Conservation (phyloP, 2,797 vertebrate species). For the Hylomyscus alleni region DNA sequence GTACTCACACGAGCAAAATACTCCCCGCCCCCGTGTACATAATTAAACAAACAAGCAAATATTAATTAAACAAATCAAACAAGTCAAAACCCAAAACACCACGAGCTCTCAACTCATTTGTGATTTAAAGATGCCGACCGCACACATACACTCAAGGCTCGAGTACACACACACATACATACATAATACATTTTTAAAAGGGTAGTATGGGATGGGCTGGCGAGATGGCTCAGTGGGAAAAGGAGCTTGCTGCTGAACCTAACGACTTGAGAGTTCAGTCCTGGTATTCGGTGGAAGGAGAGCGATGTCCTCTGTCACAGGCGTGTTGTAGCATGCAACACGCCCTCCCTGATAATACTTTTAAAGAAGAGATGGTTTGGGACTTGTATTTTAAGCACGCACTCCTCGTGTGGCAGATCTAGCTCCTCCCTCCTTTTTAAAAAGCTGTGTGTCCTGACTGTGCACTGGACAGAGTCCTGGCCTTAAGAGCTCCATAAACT, state of each 20-base stretch:
- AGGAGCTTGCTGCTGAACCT: not conserved
- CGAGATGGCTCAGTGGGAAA: not conserved
- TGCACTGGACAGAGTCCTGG: not conserved
- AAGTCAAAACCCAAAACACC: not conserved
- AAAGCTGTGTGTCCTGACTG: not conserved
- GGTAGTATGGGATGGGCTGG: not conserved
- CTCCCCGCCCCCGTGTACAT: not conserved
- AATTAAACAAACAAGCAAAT: not conserved
- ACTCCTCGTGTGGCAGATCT: not conserved
- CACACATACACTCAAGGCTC: not conserved
- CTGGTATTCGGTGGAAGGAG: not conserved
- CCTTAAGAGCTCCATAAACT: not conserved
- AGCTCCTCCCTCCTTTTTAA: not conserved
- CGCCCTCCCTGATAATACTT: not conserved
- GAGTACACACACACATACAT: not conserved
- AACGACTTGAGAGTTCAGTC: not conserved
- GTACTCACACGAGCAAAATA: not conserved
- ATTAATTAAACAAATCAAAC: not conserved
- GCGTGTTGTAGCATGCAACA: not conserved
- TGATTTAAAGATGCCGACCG: not conserved
- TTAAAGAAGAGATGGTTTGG: not conserved
- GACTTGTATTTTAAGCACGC: not conserved
- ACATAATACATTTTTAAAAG: not conserved
- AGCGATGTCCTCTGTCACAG: not conserved
- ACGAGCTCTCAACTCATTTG: not conserved